Evolutionary conservation across 2,113 vertebrate species (phyloP).

Genomic region (Dunckerocampus dactyliophorus): DNA sequence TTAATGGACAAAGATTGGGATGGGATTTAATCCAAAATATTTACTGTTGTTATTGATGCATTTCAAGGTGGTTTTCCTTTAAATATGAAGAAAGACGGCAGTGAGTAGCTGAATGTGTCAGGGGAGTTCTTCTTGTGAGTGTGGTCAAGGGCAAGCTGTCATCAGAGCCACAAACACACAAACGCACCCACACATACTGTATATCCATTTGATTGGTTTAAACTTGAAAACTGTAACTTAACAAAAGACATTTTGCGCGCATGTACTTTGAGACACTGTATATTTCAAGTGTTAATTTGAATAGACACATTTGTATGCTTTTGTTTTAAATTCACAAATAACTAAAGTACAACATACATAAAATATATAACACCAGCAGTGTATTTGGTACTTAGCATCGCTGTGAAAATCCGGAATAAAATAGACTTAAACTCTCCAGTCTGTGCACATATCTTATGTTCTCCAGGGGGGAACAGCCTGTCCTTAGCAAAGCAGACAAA

Average conservation of each 20-base stretch:
- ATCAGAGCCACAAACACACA: slow-evolving; percentile 24
- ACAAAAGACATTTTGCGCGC: not conserved
- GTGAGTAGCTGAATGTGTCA: slow-evolving; percentile 70
- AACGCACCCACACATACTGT: slow-evolving; percentile 6
- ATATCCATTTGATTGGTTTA: not conserved
- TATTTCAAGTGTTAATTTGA: not conserved
- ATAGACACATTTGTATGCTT: not conserved
- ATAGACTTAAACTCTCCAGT: slow-evolving; percentile 22
- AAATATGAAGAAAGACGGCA: slow-evolving; percentile 79
- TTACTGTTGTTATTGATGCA: slow-evolving; percentile 59
- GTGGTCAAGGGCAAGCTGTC: slow-evolving; percentile 84
- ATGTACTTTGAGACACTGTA: not conserved
- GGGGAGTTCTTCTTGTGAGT: slow-evolving; percentile 73
- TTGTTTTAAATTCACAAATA: not conserved
- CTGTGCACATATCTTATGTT: slow-evolving; percentile 54
- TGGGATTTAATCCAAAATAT: too few species aligned
- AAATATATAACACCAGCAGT: not conserved
- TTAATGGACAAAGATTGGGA: too few species aligned
- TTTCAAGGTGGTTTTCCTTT: slow-evolving; percentile 68
- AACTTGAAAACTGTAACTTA: not conserved
- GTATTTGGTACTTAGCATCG: not conserved
- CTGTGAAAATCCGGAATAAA: not conserved
- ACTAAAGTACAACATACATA: not conserved
- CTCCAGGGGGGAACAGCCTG: slow-evolving; percentile 63
- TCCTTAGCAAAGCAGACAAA: slow-evolving; percentile 72